Conservation (phyloP, 1,140 invertebrate species). For the Drosophila persimilis region DNA sequence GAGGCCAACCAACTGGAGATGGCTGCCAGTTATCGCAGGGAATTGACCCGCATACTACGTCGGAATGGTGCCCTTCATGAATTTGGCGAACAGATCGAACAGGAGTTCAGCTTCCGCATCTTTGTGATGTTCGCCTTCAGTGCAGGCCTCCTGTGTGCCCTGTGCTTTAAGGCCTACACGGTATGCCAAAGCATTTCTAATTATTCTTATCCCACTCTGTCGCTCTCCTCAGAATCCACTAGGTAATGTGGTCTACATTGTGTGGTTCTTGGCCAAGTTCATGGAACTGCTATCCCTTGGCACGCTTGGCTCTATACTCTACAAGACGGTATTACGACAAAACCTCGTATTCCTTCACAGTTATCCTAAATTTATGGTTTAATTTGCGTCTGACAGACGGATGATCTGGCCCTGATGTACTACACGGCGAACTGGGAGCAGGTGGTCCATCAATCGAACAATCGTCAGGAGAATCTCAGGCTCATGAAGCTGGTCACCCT, state of each 20-base stretch:
- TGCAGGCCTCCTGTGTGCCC: constrained; percentile 56
- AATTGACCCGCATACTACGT: constrained; percentile 45
- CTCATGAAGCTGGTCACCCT: constrained; percentile 64
- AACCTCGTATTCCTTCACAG: no score
- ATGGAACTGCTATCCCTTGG: constrained; percentile 59
- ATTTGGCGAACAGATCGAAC: constrained; percentile 58
- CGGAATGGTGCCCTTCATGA: constrained; percentile 56
- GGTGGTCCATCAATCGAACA: constrained; percentile 49
- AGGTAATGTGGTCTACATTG: constrained; percentile 53
- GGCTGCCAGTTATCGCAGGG: constrained; percentile 33
- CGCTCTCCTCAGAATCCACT: constrained; percentile 37
- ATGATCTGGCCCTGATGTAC: constrained; percentile 57
- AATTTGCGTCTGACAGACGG: constrained; percentile 40
- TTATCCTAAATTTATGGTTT: background rate
- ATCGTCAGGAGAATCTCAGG: constrained; percentile 50
- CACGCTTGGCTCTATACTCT: constrained; percentile 60
- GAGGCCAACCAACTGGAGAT: background rate
- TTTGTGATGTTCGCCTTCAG: constrained; percentile 73
- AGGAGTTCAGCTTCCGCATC: constrained; percentile 68
- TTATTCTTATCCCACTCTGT: background rate
- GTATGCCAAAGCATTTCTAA: constrained; percentile 9
- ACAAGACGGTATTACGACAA: constrained; percentile 37
- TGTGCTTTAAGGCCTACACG: constrained; percentile 71
- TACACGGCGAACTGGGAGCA: constrained; percentile 65
- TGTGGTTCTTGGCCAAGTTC: constrained; percentile 63